Conservation (phyloP, 2,113 vertebrate species). For the Sitta europaea region DNA sequence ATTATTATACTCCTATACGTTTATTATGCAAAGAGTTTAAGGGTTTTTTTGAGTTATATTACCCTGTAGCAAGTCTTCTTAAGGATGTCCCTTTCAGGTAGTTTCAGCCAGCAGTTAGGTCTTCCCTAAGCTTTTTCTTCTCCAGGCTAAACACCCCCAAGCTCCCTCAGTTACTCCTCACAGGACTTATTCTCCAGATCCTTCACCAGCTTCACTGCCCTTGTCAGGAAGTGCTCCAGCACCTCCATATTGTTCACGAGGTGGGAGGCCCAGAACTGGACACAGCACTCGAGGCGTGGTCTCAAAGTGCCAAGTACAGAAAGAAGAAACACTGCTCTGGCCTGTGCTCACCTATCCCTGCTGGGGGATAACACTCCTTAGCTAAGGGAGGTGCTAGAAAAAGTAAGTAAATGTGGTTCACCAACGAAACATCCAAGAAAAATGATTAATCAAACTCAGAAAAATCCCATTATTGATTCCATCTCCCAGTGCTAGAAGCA, state of each 20-base stretch:
- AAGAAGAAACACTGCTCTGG: not conserved
- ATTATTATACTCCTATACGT: too few species aligned
- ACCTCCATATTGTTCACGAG: too few species aligned
- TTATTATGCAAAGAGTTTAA: not conserved
- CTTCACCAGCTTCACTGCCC: not conserved
- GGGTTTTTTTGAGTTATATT: not conserved
- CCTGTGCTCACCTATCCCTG: not conserved
- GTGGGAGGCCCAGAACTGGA: not conserved
- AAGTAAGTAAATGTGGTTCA: accelerated
- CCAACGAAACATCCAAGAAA: not conserved
- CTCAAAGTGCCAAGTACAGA: too few species aligned
- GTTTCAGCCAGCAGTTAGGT: not conserved
- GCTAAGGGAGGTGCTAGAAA: not conserved
- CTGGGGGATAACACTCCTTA: not conserved
- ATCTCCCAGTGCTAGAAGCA: not conserved
- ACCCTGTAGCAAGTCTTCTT: not conserved
- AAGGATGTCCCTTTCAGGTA: not conserved
- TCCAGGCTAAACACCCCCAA: not conserved
- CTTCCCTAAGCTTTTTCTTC: not conserved
- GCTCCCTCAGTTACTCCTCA: not conserved
- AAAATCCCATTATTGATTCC: not conserved
- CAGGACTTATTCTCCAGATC: not conserved
- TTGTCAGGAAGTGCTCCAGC: not conserved
- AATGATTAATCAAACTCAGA: not conserved
- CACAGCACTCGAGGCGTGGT: accelerated